Conservation (phyloP, 1,140 invertebrate genomes). For the Drosophila tani region DNA sequence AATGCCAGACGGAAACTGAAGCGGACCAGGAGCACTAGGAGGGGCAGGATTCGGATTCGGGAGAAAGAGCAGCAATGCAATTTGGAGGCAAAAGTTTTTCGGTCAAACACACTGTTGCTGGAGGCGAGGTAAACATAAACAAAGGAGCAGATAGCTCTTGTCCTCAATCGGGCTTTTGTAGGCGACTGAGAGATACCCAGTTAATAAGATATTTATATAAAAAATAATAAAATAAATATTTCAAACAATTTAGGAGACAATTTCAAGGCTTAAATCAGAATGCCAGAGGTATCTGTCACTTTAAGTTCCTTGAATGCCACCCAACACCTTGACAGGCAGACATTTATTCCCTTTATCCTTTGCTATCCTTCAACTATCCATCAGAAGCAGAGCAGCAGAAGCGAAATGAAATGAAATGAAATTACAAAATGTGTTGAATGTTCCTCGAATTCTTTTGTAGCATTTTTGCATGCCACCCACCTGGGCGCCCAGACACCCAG, state of each 20-base stretch:
- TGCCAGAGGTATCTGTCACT: background rate
- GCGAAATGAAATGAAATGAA: conserved; percentile 77
- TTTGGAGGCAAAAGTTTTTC: conserved; percentile 52
- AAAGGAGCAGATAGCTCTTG: conserved; percentile 4
- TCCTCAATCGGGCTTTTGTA: background rate
- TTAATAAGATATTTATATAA: too few species aligned
- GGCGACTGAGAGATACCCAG: conserved; percentile 2
- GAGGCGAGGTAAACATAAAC: conserved; percentile 40
- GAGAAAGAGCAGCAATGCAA: conserved; percentile 46
- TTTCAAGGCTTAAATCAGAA: too few species aligned
- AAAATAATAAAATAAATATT: too few species aligned
- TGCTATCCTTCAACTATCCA: conserved; percentile 37
- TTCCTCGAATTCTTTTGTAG: conserved; percentile 45
- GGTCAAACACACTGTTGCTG: conserved; percentile 58
- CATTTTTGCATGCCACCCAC: conserved; percentile 55
- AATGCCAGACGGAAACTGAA: conserved; percentile 50
- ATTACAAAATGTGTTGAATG: conserved; percentile 71
- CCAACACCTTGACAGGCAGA: conserved; percentile 7
- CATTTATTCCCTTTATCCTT: conserved; percentile 21
- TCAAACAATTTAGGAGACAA: too few species aligned
- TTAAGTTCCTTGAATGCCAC: background rate
- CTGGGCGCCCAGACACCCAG: background rate
- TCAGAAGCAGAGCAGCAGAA: conserved; percentile 36
- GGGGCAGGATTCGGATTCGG: background rate
- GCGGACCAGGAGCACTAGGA: conserved; percentile 8